Evolutionary conservation across 2,888 invertebrate genomes (phyloP), one percentile per base, ranked within the genome.

Genomic region (Synergus umbraculus): DNA sequence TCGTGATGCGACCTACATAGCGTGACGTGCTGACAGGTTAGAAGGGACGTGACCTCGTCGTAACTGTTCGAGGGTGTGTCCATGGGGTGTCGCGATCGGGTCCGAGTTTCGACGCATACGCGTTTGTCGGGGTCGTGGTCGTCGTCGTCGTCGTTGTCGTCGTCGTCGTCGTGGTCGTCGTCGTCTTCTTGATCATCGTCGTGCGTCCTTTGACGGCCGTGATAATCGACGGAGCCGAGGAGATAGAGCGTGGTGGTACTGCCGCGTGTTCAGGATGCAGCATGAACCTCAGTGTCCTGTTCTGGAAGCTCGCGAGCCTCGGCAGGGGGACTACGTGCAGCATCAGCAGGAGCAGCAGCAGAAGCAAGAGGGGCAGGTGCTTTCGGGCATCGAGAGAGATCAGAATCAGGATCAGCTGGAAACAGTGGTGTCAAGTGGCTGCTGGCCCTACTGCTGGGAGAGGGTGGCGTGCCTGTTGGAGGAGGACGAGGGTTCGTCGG

Each of bases 281-380:
- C 90, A 92, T 92, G 92, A 91, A 89, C 91, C 90, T 88, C 90
- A 88, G 89, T 88, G 88, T 86, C 90, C 89, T 87, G 89, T 89
- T 88, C 85, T 88, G 89, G 90, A 90, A 91, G 91, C 89, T 89
- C 88, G 89, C 85, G 90, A 90, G 90, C 88, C 89, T 90, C 88
- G 88, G 88, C 90, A 90, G 91, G 90, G 87, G 88, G 87, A 89
- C 83, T 83, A 85, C 86, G 86, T 82, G 82, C 81, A 81, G 81
- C 80, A 76, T 76, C 76, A 81, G 77, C 76, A 81, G 81, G 29
- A 29, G 29, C 29, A 29, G 3, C 29, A 29, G 29, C 29, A 29
- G 29, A 29, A 29, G 3, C 79, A 76, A 78, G 76, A 81, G 81
- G 80, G 82, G 82, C 87, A 87, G 86, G 87, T 87, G 85, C 84